phyloP scores from a whole-genome alignment of 35 echinoderm and acorn worm species.

The Heliocidaris erythrogramma region DNA sequence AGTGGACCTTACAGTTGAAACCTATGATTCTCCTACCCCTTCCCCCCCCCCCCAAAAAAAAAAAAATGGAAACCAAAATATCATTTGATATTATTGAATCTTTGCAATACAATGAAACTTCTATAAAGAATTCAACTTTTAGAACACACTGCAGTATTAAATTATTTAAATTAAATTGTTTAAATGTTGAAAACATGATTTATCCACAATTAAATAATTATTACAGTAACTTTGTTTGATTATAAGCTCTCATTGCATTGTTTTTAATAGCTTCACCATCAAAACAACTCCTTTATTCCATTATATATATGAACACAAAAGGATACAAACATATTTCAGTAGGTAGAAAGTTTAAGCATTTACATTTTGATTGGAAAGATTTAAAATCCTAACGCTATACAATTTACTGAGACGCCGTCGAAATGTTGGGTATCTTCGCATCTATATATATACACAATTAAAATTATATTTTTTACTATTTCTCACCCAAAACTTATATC shows the following conservation, averaged over 20 bases:
- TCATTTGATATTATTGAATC: neutral
- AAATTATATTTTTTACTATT: neutral
- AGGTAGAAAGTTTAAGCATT: neutral
- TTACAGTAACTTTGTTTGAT: neutral
- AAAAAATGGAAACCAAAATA: no score
- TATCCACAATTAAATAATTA: neutral
- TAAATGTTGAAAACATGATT: neutral
- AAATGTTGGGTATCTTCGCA: no score
- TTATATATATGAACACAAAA: neutral
- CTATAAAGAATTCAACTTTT: neutral
- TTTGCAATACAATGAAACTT: neutral
- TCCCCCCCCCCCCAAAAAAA: no score
- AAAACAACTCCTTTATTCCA: neutral
- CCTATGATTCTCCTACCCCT: no score
- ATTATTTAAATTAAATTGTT: neutral
- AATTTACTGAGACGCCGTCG: no score
- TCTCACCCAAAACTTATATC: slow-evolving; percentile 3
- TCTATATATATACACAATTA: no score
- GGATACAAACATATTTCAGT: neutral
- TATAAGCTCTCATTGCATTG: neutral
- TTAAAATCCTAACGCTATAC: no score
- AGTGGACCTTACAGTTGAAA: no score
- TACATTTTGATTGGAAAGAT: neutral
- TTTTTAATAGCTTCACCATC: neutral
- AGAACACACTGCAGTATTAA: neutral